Conservation (phyloP, 2,888 invertebrate species). For the Watsonalla binaria region DNA sequence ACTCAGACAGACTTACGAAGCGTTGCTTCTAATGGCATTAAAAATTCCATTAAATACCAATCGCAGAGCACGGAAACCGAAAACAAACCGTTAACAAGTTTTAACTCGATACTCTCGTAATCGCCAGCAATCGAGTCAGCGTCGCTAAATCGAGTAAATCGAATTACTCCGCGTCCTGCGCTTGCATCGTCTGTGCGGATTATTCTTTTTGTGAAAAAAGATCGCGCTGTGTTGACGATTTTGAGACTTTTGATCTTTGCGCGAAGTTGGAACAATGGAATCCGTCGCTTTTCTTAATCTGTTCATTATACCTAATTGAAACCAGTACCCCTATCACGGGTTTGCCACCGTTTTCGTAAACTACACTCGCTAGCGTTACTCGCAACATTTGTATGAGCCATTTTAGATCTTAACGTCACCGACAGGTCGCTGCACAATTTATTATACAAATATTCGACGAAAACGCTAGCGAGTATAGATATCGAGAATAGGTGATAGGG, state of each 20-base stretch:
- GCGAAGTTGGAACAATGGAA: too few species aligned
- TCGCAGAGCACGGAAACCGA: slow-evolving; percentile 26
- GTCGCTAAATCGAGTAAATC: slow-evolving; percentile 36
- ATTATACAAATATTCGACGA: too few species aligned
- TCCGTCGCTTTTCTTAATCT: too few species aligned
- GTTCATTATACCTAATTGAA: too few species aligned
- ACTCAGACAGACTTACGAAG: background rate
- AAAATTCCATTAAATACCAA: slow-evolving; percentile 33
- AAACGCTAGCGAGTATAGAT: too few species aligned
- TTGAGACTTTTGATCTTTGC: slow-evolving; percentile 1
- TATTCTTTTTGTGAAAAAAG: slow-evolving; percentile 16
- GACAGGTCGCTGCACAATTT: too few species aligned
- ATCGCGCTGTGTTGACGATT: background rate
- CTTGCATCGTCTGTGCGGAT: slow-evolving; percentile 2
- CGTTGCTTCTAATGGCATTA: background rate
- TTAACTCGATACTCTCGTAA: slow-evolving; percentile 38
- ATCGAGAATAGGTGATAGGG: too few species aligned
- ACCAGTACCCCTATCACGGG: too few species aligned
- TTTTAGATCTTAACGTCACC: too few species aligned
- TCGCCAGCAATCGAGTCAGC: slow-evolving; percentile 50
- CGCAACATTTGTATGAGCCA: too few species aligned
- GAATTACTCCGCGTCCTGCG: slow-evolving; percentile 26
- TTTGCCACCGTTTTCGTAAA: too few species aligned
- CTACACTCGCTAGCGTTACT: too few species aligned
- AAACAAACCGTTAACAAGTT: slow-evolving; percentile 39